Evolutionary conservation across 2,113 vertebrate genomes (phyloP), one percentile per base, ranked within the genome.

Genomic region (Tiliqua scincoides): DNA sequence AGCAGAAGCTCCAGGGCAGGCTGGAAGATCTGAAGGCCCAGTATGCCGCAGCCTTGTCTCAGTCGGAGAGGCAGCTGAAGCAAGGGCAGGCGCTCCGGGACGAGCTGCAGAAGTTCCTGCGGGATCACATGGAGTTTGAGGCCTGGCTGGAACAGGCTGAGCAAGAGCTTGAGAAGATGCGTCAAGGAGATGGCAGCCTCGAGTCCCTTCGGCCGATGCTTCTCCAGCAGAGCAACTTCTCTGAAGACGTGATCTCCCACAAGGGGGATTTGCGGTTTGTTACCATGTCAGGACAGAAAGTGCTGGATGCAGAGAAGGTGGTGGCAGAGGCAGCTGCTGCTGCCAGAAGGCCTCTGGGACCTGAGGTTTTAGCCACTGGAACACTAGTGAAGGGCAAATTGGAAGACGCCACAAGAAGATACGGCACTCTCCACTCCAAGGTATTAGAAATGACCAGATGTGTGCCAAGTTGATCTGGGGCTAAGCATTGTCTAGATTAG

Each of bases 211-310:
- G 95, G 74, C 91, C 78, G 68, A 92, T 96, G 82, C 94, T 97
- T 0, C 94, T 35, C 59, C 88, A 85, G 0, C 97, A 97, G 86
- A 92, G 96, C 1, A 96, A 96, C 89, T 97, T 99, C 89, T 97
- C 97, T 0, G 99, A 99, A 86, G 99, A 99, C 0, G 97, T 99
- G 0, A 98, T 99, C 93, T 99, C 98, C 88, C 99, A 99, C 96
- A 99, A 99, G 91, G 99, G 99, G 0, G 99, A 99, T 93, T 94
- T 99, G 93, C 97, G 99, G 43, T 99, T 99, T 11, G 96, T 99
- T 9, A 98, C 98, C 85, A 99, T 99, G 94, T 99, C 99, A 0
- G 99, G 98, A 12, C 98, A 99, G 95, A 99, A 99, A 92, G 98
- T 99, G 43, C 95, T 98, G 87, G 98, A 99, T 75, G 97, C 95